Evolutionary conservation across 2,797 vertebrate genomes (phyloP).

Genomic region (Ispidina picta): DNA sequence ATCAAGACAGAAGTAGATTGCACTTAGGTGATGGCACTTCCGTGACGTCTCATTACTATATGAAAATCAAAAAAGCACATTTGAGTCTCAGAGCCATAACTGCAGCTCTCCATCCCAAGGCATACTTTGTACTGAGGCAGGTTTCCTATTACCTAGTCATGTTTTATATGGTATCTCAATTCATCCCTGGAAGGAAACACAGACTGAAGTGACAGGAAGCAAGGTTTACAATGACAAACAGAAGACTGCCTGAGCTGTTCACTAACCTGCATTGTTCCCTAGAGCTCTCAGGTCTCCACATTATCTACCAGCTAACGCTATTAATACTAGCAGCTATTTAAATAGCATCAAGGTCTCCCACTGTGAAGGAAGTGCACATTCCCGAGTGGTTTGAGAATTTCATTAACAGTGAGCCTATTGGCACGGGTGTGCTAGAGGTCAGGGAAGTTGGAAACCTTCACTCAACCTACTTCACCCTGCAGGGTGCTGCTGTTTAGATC

Average conservation of each 20-base stretch:
- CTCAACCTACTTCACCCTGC: neutral
- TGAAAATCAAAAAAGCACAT: neutral
- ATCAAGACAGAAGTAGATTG: neutral
- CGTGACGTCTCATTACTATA: neutral
- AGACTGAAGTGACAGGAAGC: neutral
- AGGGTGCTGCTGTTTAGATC: neutral
- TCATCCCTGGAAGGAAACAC: neutral
- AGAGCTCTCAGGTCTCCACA: neutral
- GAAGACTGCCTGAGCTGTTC: neutral
- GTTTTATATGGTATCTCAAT: neutral
- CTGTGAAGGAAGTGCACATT: neutral
- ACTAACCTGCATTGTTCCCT: constrained; percentile 1
- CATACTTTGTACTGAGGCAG: neutral
- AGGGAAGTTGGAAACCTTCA: neutral
- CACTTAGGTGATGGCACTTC: neutral
- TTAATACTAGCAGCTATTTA: constrained; percentile 40
- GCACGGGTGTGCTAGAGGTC: neutral
- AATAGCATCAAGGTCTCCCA: constrained; percentile 11
- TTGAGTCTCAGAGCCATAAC: neutral
- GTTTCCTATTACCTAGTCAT: neutral
- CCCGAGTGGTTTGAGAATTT: neutral
- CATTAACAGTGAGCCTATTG: neutral
- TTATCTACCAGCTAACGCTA: neutral
- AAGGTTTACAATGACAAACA: neutral
- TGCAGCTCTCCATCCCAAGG: neutral